Conservation (phyloP, 2,888 invertebrate genomes). For the Protodeltote pygarga region DNA sequence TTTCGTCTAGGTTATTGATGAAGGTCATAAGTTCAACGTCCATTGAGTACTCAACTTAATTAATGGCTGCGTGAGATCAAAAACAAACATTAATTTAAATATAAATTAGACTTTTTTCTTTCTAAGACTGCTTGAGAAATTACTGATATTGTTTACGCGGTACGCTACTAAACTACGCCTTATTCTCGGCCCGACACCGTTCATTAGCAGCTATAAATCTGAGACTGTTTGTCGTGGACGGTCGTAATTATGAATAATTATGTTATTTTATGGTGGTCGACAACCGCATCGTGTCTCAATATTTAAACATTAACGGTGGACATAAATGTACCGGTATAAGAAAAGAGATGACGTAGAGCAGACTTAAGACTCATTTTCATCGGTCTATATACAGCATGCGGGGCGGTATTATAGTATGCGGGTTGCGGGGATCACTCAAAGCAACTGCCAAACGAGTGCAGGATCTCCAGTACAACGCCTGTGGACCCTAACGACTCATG, state of each 20-base stretch:
- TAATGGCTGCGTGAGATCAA: conserved; percentile 3
- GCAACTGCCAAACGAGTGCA: no score
- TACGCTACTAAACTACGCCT: conserved; percentile 46
- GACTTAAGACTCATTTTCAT: no score
- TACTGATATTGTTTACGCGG: conserved; percentile 37
- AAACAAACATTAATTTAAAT: conserved; percentile 6
- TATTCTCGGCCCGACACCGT: conserved; percentile 56
- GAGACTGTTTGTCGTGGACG: conserved; percentile 73
- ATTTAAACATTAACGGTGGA: conserved; percentile 59
- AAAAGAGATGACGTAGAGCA: neutral
- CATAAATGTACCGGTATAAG: conserved; percentile 54
- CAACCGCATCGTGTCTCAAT: conserved; percentile 67
- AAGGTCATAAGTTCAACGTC: neutral
- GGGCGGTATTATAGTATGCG: no score
- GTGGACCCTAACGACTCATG: no score
- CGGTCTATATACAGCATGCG: no score
- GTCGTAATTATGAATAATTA: conserved; percentile 79
- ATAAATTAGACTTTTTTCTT: conserved; percentile 14
- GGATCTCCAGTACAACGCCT: no score
- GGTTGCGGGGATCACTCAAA: no score
- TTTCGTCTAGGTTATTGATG: neutral
- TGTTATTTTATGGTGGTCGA: conserved; percentile 71
- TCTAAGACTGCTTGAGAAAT: conserved; percentile 17
- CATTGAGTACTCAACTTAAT: neutral
- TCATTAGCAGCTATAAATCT: conserved; percentile 74